A percentile compares a stretch with the other conserved stretches of the same genome.
Conservation (phyloP, 2,888 invertebrate species). For the Atherix ibis region DNA sequence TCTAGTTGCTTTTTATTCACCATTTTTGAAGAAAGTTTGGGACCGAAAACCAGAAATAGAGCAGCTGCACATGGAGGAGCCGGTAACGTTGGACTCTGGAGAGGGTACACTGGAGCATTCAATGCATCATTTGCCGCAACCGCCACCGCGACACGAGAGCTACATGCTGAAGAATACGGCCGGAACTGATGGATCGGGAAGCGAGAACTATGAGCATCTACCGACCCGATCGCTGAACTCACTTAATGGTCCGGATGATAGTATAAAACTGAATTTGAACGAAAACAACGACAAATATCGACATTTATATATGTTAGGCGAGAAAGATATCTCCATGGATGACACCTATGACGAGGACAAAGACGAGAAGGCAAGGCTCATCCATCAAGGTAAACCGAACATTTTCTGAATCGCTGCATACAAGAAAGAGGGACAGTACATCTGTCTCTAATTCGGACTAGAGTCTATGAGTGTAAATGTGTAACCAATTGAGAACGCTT, state of each 20-base stretch:
- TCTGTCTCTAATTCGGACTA: not conserved
- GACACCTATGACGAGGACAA: constrained; percentile 32
- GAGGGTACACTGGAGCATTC: constrained; percentile 57
- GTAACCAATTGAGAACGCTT: too few species aligned
- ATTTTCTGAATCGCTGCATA: not conserved
- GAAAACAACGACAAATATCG: constrained; percentile 53
- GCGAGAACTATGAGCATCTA: constrained; percentile 50
- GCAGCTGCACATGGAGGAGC: constrained; percentile 76
- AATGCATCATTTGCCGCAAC: constrained; percentile 44
- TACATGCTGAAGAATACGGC: constrained; percentile 52
- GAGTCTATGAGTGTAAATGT: too few species aligned
- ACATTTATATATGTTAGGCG: constrained; percentile 45
- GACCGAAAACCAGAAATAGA: constrained; percentile 91
- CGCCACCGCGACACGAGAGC: constrained; percentile 61
- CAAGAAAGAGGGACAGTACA: not conserved
- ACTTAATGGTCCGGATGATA: constrained; percentile 40
- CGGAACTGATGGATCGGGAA: constrained; percentile 38
- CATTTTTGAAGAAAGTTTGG: constrained; percentile 94
- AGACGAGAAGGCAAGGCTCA: constrained; percentile 31
- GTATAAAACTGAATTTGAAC: constrained; percentile 38
- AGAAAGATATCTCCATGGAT: constrained; percentile 33
- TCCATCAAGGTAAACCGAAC: constrained; percentile 38
- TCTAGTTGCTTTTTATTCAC: constrained; percentile 82
- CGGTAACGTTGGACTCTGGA: constrained; percentile 42
- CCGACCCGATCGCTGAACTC: constrained; percentile 35